Percentiles rank a stretch among this genome's conserved stretches.
These are phyloP conservation scores for Dryomyza anilis DNA, from an alignment of 2,888 invertebrate genomes.

Conservation along the genomic window DNA sequence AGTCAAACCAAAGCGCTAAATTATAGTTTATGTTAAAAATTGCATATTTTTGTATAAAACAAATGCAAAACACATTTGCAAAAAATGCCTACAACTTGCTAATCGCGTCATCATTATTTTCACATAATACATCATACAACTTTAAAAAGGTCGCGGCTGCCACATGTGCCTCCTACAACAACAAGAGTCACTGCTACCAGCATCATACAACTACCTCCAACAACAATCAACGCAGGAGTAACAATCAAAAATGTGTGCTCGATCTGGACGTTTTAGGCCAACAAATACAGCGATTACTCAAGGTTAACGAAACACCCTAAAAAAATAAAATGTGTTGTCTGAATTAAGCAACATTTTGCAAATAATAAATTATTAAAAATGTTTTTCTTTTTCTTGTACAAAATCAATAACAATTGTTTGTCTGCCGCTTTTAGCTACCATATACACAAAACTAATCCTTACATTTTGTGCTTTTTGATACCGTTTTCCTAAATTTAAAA, in stretches of 20 bases:
- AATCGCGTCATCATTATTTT: neutral
- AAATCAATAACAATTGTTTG: neutral
- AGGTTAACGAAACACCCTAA: conserved; percentile 55
- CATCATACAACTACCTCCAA: neutral
- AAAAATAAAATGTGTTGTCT: no score
- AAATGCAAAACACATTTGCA: neutral
- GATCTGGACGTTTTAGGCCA: conserved; percentile 56
- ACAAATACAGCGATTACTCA: conserved; percentile 56
- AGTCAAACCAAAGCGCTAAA: conserved; percentile 21
- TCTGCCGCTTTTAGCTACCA: no score
- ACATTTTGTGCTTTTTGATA: no score
- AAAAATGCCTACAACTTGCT: neutral
- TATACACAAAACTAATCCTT: no score
- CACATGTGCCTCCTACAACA: conserved; percentile 36
- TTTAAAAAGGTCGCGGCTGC: conserved; percentile 4
- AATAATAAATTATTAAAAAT: no score
- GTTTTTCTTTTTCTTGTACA: no score
- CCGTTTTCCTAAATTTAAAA: no score
- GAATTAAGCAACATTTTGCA: no score
- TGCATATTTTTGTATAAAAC: conserved; percentile 2
- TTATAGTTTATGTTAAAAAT: no score
- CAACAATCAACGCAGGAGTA: conserved; percentile 37
- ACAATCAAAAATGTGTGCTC: conserved; percentile 44
- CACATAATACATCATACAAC: no score
- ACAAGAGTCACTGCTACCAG: conserved; percentile 37